Conservation (phyloP, 2,113 vertebrate genomes). For the Sisor rabdophorus region DNA sequence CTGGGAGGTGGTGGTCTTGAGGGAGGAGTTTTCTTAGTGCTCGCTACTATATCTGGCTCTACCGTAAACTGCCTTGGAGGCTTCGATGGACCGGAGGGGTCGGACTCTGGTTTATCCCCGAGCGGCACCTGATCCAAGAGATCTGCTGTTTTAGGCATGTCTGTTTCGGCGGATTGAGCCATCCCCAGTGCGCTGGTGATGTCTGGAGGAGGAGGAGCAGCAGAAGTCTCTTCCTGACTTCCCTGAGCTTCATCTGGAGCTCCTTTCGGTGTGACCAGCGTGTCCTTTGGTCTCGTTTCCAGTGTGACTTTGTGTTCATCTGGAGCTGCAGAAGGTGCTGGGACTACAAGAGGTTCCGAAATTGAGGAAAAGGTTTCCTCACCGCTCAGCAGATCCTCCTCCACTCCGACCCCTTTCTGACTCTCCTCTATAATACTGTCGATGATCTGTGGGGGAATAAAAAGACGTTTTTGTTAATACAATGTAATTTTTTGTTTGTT, state of each 20-base stretch:
- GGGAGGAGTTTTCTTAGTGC: slow-evolving; percentile 91
- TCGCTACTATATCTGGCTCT: slow-evolving; percentile 96
- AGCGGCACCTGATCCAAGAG: slow-evolving; percentile 68
- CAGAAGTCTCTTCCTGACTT: slow-evolving; percentile 52
- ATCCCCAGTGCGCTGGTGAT: slow-evolving; percentile 66
- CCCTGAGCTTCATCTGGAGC: slow-evolving; percentile 25
- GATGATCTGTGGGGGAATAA: slow-evolving; percentile 78
- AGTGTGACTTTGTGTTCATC: slow-evolving; percentile 58
- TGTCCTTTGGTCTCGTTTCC: slow-evolving; percentile 56
- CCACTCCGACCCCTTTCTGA: slow-evolving; percentile 76
- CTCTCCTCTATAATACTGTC: slow-evolving; percentile 97
- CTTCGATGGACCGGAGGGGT: slow-evolving; percentile 77
- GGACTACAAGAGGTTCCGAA: not conserved
- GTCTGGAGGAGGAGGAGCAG: slow-evolving; percentile 63
- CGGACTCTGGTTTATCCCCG: slow-evolving; percentile 62
- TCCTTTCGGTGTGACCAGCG: slow-evolving; percentile 48
- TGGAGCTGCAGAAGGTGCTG: not conserved
- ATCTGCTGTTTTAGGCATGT: slow-evolving; percentile 66
- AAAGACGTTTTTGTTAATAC: slow-evolving; percentile 4
- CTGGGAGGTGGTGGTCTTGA: slow-evolving; percentile 82
- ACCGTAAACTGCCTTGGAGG: slow-evolving; percentile 83
- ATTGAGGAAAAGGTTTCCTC: slow-evolving; percentile 19
- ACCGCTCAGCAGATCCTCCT: slow-evolving; percentile 67
- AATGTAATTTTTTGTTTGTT: not conserved
- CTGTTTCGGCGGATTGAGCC: slow-evolving; percentile 5